Base-by-base conservation (phyloP, 1,140 invertebrate genomes). In the Trachymyrmex septentrionalis region DNA sequence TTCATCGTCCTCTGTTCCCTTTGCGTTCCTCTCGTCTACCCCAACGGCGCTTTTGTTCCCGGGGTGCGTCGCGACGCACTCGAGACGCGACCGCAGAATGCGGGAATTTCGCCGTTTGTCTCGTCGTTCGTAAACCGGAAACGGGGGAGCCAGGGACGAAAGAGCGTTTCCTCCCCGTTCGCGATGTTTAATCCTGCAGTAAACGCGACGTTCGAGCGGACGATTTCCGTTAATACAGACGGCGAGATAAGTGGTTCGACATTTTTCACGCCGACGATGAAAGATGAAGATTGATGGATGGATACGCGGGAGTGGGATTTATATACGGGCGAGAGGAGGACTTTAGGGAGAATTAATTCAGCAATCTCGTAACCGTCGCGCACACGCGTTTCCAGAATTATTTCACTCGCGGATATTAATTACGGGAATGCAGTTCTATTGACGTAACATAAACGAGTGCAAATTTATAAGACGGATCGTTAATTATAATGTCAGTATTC, bases 261-360 rank as follows among this genome's bases (percentile, higher is more conserved):
- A 48, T 84, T 84, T 84, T 84, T 75, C 57, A 75, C 77, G 30
- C 5, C 38, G 50, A n/a, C 24, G 55, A 75, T 84, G 80, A 84
- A 73, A 75, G 80, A 84, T 84, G 80, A 75, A 84, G 80, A 84
- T 84, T 84, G 80, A 84, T 84, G 55, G 72, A 73, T 59, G 53
- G 55, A 73, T 21, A 59, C 53, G 55, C 38, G 34, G 24, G 2
- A 50, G 48, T n/a, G 48, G 38, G 34, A 34, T 59, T 44, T 14
- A 14, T 14, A 14, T 24, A 38, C 1, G 44, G 14, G 6, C 21
- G 10, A 19, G 44, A 14, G 57, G 38, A 27, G 38, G n/a, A 27
- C 24, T 50, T 61, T 3, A 16, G 38, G 19, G 59, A 78, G 61
- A 81, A 81, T 81, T 73, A 73, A 73, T 61, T 75, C 69, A 21